Conservation (phyloP, 2,888 invertebrate genomes). For the Limnephilus marmoratus region DNA sequence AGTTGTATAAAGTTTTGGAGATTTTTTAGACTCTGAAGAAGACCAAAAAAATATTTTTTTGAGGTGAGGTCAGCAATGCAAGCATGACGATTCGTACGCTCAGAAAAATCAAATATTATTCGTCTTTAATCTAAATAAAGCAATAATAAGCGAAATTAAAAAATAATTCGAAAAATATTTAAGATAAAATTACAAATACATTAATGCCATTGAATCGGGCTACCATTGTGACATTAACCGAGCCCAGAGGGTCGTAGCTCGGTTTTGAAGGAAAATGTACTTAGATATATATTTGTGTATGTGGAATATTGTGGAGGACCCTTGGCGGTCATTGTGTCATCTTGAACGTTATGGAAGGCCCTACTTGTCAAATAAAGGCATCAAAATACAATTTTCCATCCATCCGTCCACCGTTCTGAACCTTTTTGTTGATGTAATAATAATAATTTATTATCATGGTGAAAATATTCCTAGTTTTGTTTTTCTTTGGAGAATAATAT, state of each 20-base stretch:
- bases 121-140: not conserved
- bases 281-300: not conserved
- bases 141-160: not conserved
- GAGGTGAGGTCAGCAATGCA: too few species aligned
- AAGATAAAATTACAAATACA: not conserved
- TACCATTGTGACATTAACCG: not conserved
- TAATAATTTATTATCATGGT: not conserved
- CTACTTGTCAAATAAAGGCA: not conserved
- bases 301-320: not conserved
- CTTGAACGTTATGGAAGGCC: not conserved
- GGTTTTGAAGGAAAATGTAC: not conserved
- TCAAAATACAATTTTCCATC: not conserved
- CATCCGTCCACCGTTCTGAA: not conserved
- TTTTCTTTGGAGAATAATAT: not conserved
- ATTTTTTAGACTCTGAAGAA: too few species aligned
- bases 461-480: not conserved
- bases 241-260: not conserved
- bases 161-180: not conserved
- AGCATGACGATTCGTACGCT: not conserved
- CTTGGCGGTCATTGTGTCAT: not conserved
- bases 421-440: not conserved
- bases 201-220: not conserved
- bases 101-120: not conserved
- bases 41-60: too few species aligned
- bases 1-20: too few species aligned